Evolutionary conservation across 2,888 invertebrate species (phyloP).

Genomic region (Drosophila peninsularis): DNA sequence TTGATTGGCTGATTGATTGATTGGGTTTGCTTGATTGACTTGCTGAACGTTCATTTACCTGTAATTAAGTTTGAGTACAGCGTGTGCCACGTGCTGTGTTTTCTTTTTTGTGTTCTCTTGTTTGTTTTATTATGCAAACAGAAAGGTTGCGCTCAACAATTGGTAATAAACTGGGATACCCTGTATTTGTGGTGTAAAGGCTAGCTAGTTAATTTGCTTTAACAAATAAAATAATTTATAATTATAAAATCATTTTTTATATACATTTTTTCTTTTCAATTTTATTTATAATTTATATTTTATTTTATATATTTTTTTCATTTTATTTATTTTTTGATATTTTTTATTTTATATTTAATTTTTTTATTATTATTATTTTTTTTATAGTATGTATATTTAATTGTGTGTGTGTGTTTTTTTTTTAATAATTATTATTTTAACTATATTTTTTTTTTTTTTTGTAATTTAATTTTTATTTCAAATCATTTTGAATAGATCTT

Average conservation of each 20-base stretch:
- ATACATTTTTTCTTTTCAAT: no score
- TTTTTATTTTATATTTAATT: neutral
- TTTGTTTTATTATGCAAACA: conserved; percentile 35
- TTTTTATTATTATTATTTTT: no score
- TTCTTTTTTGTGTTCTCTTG: conserved; percentile 13
- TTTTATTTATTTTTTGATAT: neutral
- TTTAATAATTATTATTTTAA: no score
- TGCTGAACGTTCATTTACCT: conserved; percentile 56
- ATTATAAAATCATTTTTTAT: no score
- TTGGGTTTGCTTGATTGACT: conserved; percentile 35
- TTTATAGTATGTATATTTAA: no score
- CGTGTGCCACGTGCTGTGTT: conserved; percentile 39
- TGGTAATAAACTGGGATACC: conserved; percentile 1
- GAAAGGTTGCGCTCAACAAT: conserved; percentile 6
- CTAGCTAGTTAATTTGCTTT: no score
- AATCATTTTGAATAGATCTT: no score
- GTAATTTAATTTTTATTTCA: no score
- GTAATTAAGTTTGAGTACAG: conserved; percentile 55
- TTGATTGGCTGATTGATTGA: conserved; percentile 47
- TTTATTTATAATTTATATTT: no score
- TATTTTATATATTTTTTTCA: neutral
- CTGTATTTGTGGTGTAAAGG: neutral
- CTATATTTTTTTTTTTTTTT: no score
- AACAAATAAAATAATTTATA: no score
- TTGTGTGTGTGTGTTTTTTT: no score